Percentiles rank a stretch among this genome's conserved stretches.
These are phyloP conservation scores for Bursaphelenchus mucronatus DNA, from an alignment of 1,140 invertebrate genomes.

Conservation along the genomic window DNA sequence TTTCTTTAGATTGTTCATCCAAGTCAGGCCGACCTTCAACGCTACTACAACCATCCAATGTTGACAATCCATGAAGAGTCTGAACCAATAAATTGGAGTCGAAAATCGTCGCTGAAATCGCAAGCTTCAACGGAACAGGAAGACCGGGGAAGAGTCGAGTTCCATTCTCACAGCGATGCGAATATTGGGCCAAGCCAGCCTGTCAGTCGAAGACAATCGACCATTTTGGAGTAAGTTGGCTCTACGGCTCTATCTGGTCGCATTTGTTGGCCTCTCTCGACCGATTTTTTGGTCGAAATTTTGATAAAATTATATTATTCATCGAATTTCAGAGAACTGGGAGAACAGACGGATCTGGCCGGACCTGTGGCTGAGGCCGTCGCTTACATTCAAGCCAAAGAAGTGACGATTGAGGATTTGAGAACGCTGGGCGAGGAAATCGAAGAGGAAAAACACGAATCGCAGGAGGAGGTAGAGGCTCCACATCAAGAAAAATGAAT, in stretches of 20 bases:
- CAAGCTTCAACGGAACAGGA: slow-evolving; percentile 5
- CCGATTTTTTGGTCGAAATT: too few species aligned
- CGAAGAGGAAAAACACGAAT: background rate
- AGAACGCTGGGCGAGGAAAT: slow-evolving; percentile 24
- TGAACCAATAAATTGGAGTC: slow-evolving; percentile 22
- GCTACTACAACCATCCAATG: slow-evolving; percentile 36
- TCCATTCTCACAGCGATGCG: background rate
- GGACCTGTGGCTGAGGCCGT: slow-evolving; percentile 40
- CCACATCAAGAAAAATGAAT: too few species aligned
- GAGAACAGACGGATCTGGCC: background rate
- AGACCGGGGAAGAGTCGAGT: too few species aligned
- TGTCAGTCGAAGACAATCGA: background rate
- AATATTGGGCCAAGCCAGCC: slow-evolving; percentile 20
- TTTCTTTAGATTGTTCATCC: slow-evolving; percentile 40
- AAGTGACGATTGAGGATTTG: slow-evolving; percentile 44
- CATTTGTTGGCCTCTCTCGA: background rate
- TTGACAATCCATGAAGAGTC: slow-evolving; percentile 38
- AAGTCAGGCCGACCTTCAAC: slow-evolving; percentile 41
- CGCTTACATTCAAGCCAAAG: slow-evolving; percentile 48
- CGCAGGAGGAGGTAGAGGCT: background rate
- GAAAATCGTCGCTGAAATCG: slow-evolving; percentile 25
- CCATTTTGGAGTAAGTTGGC: slow-evolving; percentile 10
- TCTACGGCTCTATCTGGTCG: background rate
- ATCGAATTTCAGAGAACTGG: background rate
- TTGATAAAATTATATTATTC: background rate